Conservation (phyloP, 2,113 vertebrate species). For the Odontophorus gujanensis region DNA sequence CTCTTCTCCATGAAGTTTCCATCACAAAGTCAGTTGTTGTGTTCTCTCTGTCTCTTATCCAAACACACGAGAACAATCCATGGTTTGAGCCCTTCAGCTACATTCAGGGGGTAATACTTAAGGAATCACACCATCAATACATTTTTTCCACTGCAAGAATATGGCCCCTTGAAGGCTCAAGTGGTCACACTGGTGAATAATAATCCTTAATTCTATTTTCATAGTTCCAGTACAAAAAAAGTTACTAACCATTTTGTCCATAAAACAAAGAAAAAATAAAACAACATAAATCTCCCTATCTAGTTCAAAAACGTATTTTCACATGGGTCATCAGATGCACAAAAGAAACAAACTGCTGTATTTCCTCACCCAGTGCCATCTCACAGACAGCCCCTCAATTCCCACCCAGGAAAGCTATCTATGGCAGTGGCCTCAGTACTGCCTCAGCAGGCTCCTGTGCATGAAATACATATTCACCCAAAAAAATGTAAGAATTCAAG, state of each 20-base stretch:
- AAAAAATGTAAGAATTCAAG: background rate
- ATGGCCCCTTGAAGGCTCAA: background rate
- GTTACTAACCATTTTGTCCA: background rate
- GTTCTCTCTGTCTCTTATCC: background rate
- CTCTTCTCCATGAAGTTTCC: slow-evolving; percentile 25
- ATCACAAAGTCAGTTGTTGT: background rate
- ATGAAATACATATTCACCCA: background rate
- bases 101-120: background rate
- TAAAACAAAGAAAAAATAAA: background rate
- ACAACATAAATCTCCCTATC: accelerated
- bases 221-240: background rate
- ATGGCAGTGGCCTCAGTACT: background rate
- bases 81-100: background rate
- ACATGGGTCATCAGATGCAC: background rate
- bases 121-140: background rate
- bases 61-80: background rate
- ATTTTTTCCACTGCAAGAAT: background rate
- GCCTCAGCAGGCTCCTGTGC: background rate
- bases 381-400: background rate
- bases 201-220: background rate
- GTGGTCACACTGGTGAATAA: background rate
- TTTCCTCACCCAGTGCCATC: background rate
- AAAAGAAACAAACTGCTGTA: background rate
- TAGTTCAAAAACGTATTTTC: background rate
- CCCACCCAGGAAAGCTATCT: background rate